Percentiles rank a stretch among this genome's conserved stretches.
These are phyloP conservation scores for Anolis sagrei DNA, from an alignment of 2,113 vertebrate genomes.

Conservation along the genomic window DNA sequence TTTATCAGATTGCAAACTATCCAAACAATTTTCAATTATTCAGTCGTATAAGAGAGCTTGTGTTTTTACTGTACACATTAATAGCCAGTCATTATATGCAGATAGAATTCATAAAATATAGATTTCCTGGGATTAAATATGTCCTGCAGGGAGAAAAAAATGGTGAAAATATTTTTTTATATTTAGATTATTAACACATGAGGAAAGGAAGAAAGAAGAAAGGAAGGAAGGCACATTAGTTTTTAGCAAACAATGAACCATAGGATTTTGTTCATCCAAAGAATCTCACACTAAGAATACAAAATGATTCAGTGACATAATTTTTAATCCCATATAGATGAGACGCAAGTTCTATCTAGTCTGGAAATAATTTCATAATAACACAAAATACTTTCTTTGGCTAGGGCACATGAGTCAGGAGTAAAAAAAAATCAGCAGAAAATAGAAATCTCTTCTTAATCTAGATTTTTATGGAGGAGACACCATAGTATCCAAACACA, in stretches of 20 bases:
- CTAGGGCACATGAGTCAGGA: too few relatives aligned
- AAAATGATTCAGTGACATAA: too few relatives aligned
- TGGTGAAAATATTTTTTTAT: too few relatives aligned
- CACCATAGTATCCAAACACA: not conserved
- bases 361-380: not conserved
- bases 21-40: not conserved
- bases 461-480: not conserved
- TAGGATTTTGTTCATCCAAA: not conserved
- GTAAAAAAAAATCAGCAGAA: not conserved
- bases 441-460: not conserved
- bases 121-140: not conserved
- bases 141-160: not conserved
- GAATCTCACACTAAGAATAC: not conserved
- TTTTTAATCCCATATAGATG: too few relatives aligned
- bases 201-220: not conserved
- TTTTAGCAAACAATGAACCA: not conserved
- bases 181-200: not conserved
- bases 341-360: too few relatives aligned
- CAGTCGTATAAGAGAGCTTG: not conserved
- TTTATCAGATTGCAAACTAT: not conserved
- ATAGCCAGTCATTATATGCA: not conserved
- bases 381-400: too few relatives aligned
- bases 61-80: constrained; percentile 5
- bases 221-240: not conserved
- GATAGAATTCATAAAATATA: not conserved